These are phyloP conservation scores for Caenorhabditis wallacei DNA, from an alignment of 2,888 invertebrate genomes.

Conservation along the genomic window DNA sequence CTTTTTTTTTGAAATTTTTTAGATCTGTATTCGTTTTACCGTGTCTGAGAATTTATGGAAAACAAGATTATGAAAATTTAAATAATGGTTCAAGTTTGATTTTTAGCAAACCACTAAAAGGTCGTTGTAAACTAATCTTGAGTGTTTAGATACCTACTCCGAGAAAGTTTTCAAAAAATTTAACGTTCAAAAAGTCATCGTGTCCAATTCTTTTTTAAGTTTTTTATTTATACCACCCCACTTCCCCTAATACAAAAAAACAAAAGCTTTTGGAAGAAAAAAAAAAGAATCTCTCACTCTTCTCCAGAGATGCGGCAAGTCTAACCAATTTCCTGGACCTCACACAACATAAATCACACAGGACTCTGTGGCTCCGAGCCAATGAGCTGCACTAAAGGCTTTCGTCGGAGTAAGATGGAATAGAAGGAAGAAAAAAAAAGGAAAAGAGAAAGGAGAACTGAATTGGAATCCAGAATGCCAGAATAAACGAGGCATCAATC, in stretches of 20 bases:
- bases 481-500: conserved; percentile 27
- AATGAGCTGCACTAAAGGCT: conserved; percentile 20
- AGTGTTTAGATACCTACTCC: too few species aligned
- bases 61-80: too few species aligned
- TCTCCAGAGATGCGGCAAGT: conserved; percentile 4
- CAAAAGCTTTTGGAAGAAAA: conserved; percentile 14
- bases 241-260: conserved; percentile 7
- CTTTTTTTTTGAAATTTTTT: too few species aligned
- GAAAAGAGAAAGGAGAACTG: conserved; percentile 19
- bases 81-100: too few species aligned
- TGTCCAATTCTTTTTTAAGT: too few species aligned
- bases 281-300: neutral
- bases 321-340: conserved; percentile 42
- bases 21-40: too few species aligned
- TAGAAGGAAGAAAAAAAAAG: neutral
- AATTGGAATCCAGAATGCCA: conserved; percentile 28
- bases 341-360: conserved; percentile 40
- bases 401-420: neutral
- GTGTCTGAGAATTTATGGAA: too few species aligned
- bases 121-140: too few species aligned
- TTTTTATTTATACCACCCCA: neutral
- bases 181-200: too few species aligned
- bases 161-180: too few species aligned
- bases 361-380: conserved; percentile 9
- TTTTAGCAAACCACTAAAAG: too few species aligned